Evolutionary conservation across 1,140 invertebrate species (phyloP), one percentile per base, ranked within the genome.

Genomic region (Diabrotica virgifera): DNA sequence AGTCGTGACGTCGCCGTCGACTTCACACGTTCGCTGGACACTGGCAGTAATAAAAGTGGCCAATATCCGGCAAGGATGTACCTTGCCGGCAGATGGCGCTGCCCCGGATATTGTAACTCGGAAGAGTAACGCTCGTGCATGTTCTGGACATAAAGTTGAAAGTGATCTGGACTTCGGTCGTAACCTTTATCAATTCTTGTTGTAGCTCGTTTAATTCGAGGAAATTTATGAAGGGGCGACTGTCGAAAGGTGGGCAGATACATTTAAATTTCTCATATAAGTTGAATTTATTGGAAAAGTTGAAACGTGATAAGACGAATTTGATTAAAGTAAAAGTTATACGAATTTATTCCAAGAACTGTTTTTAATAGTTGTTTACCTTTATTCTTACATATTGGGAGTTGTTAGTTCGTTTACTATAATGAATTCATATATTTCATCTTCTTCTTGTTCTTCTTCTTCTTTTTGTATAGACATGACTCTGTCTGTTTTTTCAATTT

Each of bases 21-120:
- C 40, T 8, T 46, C 40, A 10, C 40, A 46, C 72, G 64, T 53
- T 24, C 60, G 66, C 62, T 66, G 70, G 62, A 69, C 70, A 72
- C 68, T 74, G 65, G 52, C 59, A 65, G 74, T 71, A 74, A 76
- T 76, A 76, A 76, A 76, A 76, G 70, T 70, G 66, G 70, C 74
- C 74, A 76, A 76, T 76, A 76, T 76, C 74, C 71, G 71, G 65
- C 54, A n/a, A 40, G 13, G 58, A 59, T 37, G 58, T 59, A 59
- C 58, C 58, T 59, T 69, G 73, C 71, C 71, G 59, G 65, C 72
- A 74, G 67, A 74, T 74, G 72, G 70, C 70, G 72, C 58, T 46
- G 4, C 8, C 8, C 72, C 73, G 73, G 72, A 72, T 73, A 75
- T 75, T 75, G 73, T 73, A 72, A 63, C 60, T 65, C 62, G 59